Conservation (phyloP, 1,140 invertebrate genomes). For the Drosophila biarmipes region DNA sequence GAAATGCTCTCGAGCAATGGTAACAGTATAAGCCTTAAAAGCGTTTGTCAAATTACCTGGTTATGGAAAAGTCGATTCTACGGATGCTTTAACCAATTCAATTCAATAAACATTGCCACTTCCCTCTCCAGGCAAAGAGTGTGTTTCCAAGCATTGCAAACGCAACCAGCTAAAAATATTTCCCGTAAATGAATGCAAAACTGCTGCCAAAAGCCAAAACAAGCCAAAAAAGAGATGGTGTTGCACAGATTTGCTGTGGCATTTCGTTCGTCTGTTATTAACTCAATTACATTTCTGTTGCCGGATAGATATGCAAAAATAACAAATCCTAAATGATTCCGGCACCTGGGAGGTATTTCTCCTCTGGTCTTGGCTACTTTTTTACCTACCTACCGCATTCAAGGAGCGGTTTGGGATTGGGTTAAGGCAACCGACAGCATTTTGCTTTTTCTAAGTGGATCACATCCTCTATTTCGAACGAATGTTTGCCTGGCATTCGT, state of each 20-base stretch:
- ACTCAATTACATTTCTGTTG: constrained; percentile 11
- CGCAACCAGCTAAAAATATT: constrained; percentile 15
- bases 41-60: not conserved
- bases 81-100: constrained; percentile 1
- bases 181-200: constrained; percentile 18
- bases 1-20: constrained; percentile 2
- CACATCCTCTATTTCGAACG: not conserved
- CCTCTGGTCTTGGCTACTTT: not conserved
- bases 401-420: not conserved
- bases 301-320: constrained; percentile 11
- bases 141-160: not conserved
- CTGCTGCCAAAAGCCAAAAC: constrained; percentile 4
- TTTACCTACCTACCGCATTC: not conserved
- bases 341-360: constrained; percentile 2
- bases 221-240: not conserved
- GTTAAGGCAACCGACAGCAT: not conserved
- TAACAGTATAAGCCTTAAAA: not conserved
- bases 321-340: not conserved
- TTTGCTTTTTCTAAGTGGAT: not conserved
- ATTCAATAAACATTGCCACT: not conserved
- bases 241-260: not conserved
- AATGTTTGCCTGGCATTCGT: constrained; percentile 8
- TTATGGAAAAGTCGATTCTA: not conserved
- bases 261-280: constrained; percentile 17
- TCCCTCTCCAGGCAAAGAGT: not conserved